Base-by-base conservation (phyloP, 2,113 vertebrate genomes). In the Chelonoidis abingdonii region DNA sequence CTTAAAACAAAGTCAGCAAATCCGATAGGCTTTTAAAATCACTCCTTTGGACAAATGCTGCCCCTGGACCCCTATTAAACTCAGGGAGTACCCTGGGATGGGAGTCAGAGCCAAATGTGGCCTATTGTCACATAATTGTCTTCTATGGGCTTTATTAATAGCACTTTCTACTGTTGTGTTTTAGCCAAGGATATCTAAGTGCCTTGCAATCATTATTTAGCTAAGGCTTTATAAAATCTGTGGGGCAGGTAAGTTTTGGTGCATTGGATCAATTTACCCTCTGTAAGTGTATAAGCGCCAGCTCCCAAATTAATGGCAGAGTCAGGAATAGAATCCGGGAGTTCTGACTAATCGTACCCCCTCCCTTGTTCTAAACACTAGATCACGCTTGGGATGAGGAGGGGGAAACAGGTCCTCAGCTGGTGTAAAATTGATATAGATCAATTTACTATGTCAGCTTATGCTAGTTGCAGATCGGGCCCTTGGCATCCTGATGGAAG, bases 151-250 rank as follows among this genome's bases (percentile, higher is more conserved):
- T 75, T 52, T 38, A 44, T 53, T 93, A 57, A 87, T 54, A 69
- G 2, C 54, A n/a, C 38, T 41, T 86, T 35, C 52, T 65, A 4
- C 56, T 5, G 13, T 62, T 91, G 59, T 17, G 91, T 88, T 81
- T 80, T 62, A 44, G 59, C 79, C 88, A 84, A 89, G 86, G 91
- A 25, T 69, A 47, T 38, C 65, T 38, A 72, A 72, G 19, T 21
- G 65, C 9, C 16, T n/a, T 65, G 91, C 56, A 96, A 95, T 93
- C 84, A 86, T 53, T 56, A 54, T 50, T 22, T 86, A 92, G 47
- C 4, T 4, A 80, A 89, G 5, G 8, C 65, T 72, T 38, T 38
- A 21, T 72, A 38, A 38, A 72, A 72, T 72, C 16, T 17, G 35
- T 38, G 17, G n/a, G 35, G 17, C n/a, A 22, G 9, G 65, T 19